Percentiles rank a stretch among this genome's conserved stretches.
Conservation (phyloP, 2,888 invertebrate species). For the Caenorhabditis panamensis region DNA sequence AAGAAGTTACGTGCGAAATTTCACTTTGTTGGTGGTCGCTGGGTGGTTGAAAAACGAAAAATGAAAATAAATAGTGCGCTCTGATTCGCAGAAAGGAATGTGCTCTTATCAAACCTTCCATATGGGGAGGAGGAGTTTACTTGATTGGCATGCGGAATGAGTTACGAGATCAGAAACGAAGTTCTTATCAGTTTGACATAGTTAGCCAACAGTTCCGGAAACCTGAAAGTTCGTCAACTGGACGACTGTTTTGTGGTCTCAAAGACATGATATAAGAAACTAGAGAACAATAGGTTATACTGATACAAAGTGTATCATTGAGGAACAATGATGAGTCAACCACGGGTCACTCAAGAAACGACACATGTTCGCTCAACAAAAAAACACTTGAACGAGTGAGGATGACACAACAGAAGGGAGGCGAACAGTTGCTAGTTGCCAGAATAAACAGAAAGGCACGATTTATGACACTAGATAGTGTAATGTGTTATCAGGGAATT, state of each 20-base stretch:
- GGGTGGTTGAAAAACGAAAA: neutral
- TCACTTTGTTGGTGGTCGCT: neutral
- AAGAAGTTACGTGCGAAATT: neutral
- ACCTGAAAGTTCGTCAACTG: too few species aligned
- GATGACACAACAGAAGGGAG: constrained; percentile 11
- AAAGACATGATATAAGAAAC: too few species aligned
- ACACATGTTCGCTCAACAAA: constrained; percentile 37
- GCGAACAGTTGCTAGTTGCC: constrained; percentile 34
- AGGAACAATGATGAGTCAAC: constrained; percentile 27
- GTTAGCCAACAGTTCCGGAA: neutral
- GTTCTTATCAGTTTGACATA: neutral
- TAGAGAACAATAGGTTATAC: neutral
- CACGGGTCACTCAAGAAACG: constrained; percentile 2
- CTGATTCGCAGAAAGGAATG: neutral
- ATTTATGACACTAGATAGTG: constrained; percentile 31
- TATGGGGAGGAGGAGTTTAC: neutral
- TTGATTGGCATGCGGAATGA: constrained; percentile 2
- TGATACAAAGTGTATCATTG: constrained; percentile 6
- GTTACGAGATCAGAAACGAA: neutral
- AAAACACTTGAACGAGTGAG: constrained; percentile 50
- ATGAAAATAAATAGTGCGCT: neutral
- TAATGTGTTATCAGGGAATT: neutral
- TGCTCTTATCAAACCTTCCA: neutral
- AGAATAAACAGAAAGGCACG: constrained; percentile 21
- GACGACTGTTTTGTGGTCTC: too few species aligned